Base-by-base conservation (phyloP, 2,113 vertebrate species). In the Tichodroma muraria region DNA sequence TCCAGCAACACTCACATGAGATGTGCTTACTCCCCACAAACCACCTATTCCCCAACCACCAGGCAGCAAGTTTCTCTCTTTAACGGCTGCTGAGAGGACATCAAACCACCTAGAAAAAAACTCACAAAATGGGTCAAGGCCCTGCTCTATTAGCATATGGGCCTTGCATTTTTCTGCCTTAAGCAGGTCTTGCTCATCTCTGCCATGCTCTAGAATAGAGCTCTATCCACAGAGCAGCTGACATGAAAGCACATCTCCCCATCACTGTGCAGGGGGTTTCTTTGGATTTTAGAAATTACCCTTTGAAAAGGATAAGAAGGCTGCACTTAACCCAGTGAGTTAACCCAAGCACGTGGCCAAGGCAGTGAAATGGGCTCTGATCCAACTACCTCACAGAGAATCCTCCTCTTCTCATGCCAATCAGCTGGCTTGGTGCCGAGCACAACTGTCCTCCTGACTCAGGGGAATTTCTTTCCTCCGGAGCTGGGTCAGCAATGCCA, bases 1-100 rank as follows among this genome's bases (percentile, higher is more conserved):
- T 63, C 60, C 21, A 75, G 30, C 37, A 60, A 23, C 27, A 44
- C 18, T 35, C 30, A 25, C 15, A 13, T 30, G n/a, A 90, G 42
- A 61, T 47, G 18, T 53, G n/a, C 6, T n/a, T 3, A 2, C 9
- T 44, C 45, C 24, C 15, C 31, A 44, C 0, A 0, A 52, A 25
- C 4, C 10, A 56, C 8, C 10, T 65, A 25, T 42, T 86, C 25
- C 44, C 9, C 68, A 80, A 15, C 18, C 15, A 45, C 28, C 49
- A 72, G 21, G 25, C 40, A 81, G 24, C 22, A 73, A 28, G 10
- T 45, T 77, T 72, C 49, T 71, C n/a, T 38, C 44, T 76, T 30
- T 22, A 77, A 24, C 25, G 64, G 64, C 59, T 80, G 31, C 56
- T 11, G 6, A 69, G 28, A 69, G 10, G 42, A 8, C 44, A 72